These are phyloP conservation scores for Taphrorychus bicolor DNA, from an alignment of 2,888 invertebrate genomes.

Conservation along the genomic window DNA sequence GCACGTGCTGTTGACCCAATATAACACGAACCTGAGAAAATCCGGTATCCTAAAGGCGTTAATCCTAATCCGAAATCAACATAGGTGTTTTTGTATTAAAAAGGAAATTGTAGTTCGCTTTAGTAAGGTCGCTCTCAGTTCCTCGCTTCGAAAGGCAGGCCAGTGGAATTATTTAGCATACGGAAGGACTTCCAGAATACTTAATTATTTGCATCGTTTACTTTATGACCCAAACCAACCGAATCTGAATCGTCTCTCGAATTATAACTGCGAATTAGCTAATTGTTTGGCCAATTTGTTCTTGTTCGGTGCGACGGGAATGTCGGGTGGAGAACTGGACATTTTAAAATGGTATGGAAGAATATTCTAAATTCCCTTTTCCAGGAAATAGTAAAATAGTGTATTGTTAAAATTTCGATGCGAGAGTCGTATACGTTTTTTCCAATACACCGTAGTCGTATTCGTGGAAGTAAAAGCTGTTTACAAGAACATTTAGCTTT, in stretches of 20 bases:
- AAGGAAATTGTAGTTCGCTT: conserved; percentile 18
- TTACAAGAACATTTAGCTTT: conserved; percentile 58
- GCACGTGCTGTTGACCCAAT: background rate
- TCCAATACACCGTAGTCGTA: conserved; percentile 2
- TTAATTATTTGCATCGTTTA: conserved; percentile 50
- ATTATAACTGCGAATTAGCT: conserved; percentile 46
- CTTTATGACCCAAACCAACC: conserved; percentile 41
- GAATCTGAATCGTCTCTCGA: conserved; percentile 43
- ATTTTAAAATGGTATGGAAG: background rate
- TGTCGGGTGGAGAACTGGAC: background rate
- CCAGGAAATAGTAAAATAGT: background rate
- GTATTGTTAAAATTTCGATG: background rate
- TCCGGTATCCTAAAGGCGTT: conserved; percentile 3
- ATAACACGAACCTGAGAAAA: background rate
- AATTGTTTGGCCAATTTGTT: conserved; percentile 42
- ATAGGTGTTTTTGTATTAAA: conserved; percentile 20
- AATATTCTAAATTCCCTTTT: background rate
- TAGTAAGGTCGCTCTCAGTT: conserved; percentile 13
- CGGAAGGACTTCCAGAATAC: conserved; percentile 49
- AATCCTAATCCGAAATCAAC: conserved; percentile 13
- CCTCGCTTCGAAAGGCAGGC: conserved; percentile 20
- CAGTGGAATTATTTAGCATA: conserved; percentile 39
- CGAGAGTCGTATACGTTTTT: conserved; percentile 9
- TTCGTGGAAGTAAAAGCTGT: conserved; percentile 46
- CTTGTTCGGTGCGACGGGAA: conserved; percentile 26